Base-by-base conservation (phyloP, 2,113 vertebrate genomes). In the Piaya cayana region DNA sequence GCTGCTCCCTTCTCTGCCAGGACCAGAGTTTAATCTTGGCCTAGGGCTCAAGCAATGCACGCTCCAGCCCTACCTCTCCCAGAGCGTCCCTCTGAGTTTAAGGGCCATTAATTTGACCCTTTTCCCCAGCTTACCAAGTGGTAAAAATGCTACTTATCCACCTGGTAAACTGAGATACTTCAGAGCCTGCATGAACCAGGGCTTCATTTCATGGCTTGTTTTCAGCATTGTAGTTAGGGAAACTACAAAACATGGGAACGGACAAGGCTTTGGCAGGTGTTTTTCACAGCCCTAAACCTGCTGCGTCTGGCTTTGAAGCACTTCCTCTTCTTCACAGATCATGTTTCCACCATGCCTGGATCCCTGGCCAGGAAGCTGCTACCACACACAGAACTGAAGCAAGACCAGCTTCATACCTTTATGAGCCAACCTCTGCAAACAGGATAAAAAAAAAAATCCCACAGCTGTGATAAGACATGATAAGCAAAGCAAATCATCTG, bases 401-500 rank as follows among this genome's bases (percentile, higher is more conserved):
- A 62, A 92, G 68, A 72, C 23, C 83, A 52, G 39, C 62, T 71
- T 58, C 59, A 30, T 29, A 53, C 45, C 32, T 69, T 68, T 30
- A 12, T 26, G 45, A 80, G 70, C 63, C 74, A 71, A 68, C 9
- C 53, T 53, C 87, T 52, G 82, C 37, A 87, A 89, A 94, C 82
- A 89, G 10, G 67, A 90, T 10, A 39, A 15, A 62, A 69, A 29
- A 58, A 56, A 13, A n/a, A n/a, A 55, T 49, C 65, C 90, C 70
- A 65, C 70, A 59, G 62, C 47, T 68, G 58, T 27, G 55, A 88
- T 91, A 86, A 90, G 5, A 60, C 84, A 69, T 36, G 90, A 85
- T 92, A 94, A 85, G 75, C 77, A 88, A 60, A 88, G 68, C 42
- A 49, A 85, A 82, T 77, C 55, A 82, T n/a, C 76, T 52, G 65